These are phyloP conservation scores for Microhierax caerulescens DNA, from an alignment of 2,797 vertebrate species.

Conservation along the genomic window DNA sequence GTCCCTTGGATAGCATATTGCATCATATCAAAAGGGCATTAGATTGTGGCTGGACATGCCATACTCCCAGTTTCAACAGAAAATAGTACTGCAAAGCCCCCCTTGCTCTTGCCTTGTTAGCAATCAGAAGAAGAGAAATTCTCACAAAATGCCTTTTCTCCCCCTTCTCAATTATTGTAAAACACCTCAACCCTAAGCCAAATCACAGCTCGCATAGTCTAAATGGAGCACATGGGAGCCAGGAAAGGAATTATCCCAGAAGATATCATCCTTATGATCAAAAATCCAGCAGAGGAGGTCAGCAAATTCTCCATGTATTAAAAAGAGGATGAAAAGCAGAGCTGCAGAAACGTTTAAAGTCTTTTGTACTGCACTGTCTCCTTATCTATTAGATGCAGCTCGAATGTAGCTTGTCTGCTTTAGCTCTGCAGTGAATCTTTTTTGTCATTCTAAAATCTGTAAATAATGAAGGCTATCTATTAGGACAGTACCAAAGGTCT, in stretches of 20 bases:
- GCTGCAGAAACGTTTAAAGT: neutral
- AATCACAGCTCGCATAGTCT: neutral
- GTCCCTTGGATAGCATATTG: neutral
- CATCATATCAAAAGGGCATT: neutral
- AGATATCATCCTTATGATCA: neutral
- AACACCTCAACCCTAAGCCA: neutral
- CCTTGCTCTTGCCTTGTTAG: neutral
- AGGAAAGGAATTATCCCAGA: neutral
- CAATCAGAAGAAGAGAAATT: neutral
- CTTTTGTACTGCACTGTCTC: neutral
- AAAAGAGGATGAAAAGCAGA: neutral
- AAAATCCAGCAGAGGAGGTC: neutral
- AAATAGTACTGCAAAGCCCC: neutral
- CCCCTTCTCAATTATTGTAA: neutral
- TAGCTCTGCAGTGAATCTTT: conserved; percentile 24
- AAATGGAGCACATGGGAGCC: neutral
- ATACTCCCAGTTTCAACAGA: neutral
- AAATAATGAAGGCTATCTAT: conserved; percentile 50
- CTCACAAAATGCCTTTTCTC: neutral
- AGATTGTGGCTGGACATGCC: neutral
- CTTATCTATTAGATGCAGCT: neutral
- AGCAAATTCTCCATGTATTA: neutral
- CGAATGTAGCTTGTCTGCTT: neutral
- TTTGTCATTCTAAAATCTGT: conserved; percentile 22
- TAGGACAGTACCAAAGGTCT: conserved; percentile 17